These are phyloP conservation scores for Pantala flavescens DNA, from an alignment of 1,140 invertebrate genomes.

Conservation along the genomic window DNA sequence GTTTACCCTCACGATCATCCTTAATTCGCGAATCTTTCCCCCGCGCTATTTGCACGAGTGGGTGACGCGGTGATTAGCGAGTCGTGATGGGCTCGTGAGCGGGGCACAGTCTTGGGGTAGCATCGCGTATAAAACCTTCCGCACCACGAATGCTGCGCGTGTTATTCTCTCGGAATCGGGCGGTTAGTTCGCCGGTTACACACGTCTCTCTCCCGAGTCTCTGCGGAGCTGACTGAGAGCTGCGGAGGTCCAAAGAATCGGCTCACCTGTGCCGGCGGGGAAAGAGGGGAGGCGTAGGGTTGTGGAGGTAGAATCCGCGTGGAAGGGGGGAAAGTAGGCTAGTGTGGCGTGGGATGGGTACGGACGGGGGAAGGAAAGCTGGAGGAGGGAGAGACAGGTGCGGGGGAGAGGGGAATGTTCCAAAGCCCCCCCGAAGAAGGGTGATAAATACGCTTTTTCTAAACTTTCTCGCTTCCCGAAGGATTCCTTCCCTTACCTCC, in stretches of 20 bases:
- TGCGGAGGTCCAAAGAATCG: neutral
- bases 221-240: neutral
- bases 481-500: no score
- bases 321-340: constrained; percentile 6
- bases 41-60: neutral
- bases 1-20: neutral
- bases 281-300: neutral
- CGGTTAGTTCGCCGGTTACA: neutral
- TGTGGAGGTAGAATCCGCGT: neutral
- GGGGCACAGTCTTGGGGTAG: neutral
- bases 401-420: no score
- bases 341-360: constrained; percentile 1
- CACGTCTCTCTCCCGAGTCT: neutral
- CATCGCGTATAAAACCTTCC: neutral
- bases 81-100: neutral
- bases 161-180: neutral
- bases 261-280: neutral
- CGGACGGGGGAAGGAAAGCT: neutral
- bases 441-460: no score
- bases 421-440: no score
- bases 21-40: neutral
- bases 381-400: no score
- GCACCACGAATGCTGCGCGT: neutral
- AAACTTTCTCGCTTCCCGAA: no score
- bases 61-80: neutral